Evolutionary conservation across 2,113 vertebrate species (phyloP).

Genomic region (Paradisaea rubra): DNA sequence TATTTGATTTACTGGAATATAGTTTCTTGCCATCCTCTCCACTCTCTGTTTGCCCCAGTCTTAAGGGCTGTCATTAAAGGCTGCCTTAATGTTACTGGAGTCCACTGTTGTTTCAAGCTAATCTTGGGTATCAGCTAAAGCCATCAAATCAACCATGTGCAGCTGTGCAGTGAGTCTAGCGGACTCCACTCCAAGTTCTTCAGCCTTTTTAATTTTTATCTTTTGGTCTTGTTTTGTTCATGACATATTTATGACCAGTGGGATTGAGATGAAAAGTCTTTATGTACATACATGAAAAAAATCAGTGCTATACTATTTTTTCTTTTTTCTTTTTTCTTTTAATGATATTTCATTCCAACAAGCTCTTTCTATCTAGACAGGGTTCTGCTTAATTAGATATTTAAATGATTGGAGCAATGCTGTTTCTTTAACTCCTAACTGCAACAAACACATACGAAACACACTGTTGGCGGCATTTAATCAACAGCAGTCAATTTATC

Average conservation of each 20-base stretch:
- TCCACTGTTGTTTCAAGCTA: background rate
- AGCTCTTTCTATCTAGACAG: slow-evolving; percentile 26
- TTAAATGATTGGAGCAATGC: slow-evolving; percentile 74
- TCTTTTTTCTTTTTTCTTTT: background rate
- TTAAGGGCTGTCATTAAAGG: slow-evolving; percentile 4
- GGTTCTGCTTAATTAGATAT: slow-evolving; percentile 76
- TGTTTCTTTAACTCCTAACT: slow-evolving; percentile 76
- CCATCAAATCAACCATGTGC: slow-evolving; percentile 18
- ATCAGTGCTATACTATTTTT: background rate
- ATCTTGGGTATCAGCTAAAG: slow-evolving; percentile 21
- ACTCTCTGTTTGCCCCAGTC: background rate
- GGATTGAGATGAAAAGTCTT: background rate
- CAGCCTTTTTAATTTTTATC: background rate
- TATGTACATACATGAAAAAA: slow-evolving; percentile 1
- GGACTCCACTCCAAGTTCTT: background rate
- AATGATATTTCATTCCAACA: slow-evolving; percentile 11
- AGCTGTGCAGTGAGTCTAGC: background rate
- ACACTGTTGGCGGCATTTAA: slow-evolving; percentile 79
- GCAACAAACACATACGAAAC: slow-evolving; percentile 66
- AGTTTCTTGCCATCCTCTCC: background rate
- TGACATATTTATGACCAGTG: background rate
- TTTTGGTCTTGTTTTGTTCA: background rate
- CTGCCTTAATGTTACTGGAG: background rate
- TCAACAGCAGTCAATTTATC: slow-evolving; percentile 80
- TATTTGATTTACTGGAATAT: background rate